These are phyloP conservation scores for Motacilla alba DNA, from an alignment of 2,113 vertebrate genomes.

Conservation along the genomic window DNA sequence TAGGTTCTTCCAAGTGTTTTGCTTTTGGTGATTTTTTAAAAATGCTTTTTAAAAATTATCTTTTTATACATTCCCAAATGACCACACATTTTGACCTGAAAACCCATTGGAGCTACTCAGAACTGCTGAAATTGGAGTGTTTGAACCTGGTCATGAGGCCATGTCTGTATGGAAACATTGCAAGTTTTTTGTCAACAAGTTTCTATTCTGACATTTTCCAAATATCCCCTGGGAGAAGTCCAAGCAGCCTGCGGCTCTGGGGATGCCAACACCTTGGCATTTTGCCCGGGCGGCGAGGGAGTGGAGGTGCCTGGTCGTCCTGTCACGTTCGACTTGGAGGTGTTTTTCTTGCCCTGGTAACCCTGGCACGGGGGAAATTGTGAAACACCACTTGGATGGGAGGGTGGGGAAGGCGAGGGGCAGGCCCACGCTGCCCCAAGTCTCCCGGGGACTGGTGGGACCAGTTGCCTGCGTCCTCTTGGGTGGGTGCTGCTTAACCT, in stretches of 20 bases:
- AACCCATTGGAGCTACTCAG: not conserved
- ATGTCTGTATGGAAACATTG: not conserved
- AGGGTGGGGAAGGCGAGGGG: not conserved
- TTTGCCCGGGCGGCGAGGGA: accelerated
- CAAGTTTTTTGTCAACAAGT: constrained; percentile 53
- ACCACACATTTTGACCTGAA: not conserved
- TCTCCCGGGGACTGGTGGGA: not conserved
- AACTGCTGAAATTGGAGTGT: not conserved
- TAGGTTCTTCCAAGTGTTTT: not conserved
- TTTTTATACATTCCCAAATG: not conserved
- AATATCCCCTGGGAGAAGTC: constrained; percentile 35
- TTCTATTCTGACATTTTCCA: constrained; percentile 48
- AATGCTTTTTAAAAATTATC: not conserved
- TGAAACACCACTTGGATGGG: not conserved
- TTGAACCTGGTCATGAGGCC: not conserved
- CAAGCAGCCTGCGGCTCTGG: not conserved
- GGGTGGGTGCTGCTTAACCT: not conserved
- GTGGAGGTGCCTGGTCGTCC: not conserved
- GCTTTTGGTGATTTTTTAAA: not conserved
- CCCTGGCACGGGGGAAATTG: not conserved
- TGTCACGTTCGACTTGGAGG: not conserved
- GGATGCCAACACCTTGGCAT: not conserved
- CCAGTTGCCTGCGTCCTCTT: not conserved
- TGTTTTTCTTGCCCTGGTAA: not conserved
- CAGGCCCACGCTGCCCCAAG: not conserved